phyloP scores from a whole-genome alignment of 2,888 invertebrate species.

The Lasius platythorax region DNA sequence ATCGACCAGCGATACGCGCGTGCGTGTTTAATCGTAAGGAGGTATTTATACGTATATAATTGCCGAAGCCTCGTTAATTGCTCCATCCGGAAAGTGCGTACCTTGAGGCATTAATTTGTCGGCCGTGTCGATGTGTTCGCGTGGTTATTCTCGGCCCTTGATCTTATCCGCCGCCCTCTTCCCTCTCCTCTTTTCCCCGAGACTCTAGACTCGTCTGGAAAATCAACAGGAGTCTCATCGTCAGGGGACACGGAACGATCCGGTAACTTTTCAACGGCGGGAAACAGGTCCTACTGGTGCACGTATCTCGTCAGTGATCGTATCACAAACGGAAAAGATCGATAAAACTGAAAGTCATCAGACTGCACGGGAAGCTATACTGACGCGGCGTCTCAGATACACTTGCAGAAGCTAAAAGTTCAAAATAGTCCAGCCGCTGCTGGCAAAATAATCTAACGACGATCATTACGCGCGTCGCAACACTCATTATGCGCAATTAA shows the following conservation, averaged over 20 bases:
- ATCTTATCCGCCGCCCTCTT: background rate
- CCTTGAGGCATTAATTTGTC: conserved; percentile 48
- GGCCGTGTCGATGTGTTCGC: conserved; percentile 31
- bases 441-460: conserved; percentile 25
- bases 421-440: background rate
- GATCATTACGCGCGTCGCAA: conserved; percentile 28
- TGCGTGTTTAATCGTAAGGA: conserved; percentile 43
- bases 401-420: conserved; percentile 1
- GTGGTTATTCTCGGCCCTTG: conserved; percentile 33
- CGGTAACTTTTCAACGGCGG: conserved; percentile 72
- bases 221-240: conserved; percentile 69
- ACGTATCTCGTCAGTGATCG: conserved; percentile 21
- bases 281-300: conserved; percentile 72
- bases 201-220: conserved; percentile 68
- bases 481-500: conserved; percentile 34
- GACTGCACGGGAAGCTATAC: conserved; percentile 35
- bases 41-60: conserved; percentile 48
- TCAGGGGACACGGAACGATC: conserved; percentile 62
- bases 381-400: conserved; percentile 9
- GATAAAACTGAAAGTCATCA: conserved; percentile 70
- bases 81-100: conserved; percentile 44
- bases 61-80: conserved; percentile 53
- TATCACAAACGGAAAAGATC: conserved; percentile 63
- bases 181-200: background rate
- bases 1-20: conserved; percentile 32